Conservation (phyloP, 2,888 invertebrate species). For the Chloroclysta siterata region DNA sequence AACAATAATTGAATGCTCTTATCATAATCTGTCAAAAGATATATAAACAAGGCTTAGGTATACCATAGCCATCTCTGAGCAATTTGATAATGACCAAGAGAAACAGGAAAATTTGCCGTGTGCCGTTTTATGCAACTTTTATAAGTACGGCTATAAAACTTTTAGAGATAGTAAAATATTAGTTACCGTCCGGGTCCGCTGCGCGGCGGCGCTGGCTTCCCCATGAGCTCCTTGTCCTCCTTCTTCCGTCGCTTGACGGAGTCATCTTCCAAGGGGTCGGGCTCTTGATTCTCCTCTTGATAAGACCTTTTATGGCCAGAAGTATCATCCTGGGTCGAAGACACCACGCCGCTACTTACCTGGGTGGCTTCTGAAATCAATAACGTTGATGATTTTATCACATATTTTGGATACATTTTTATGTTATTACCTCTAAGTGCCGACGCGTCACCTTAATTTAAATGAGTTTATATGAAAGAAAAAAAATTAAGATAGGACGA, state of each 20-base stretch:
- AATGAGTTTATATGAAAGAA: conserved; percentile 26
- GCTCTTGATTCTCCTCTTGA: conserved; percentile 82
- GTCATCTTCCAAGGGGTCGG: conserved; percentile 86
- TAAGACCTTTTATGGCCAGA: conserved; percentile 58
- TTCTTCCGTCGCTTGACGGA: conserved; percentile 89
- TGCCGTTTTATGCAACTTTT: no score
- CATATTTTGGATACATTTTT: not conserved
- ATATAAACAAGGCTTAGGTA: no score
- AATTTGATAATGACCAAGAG: no score
- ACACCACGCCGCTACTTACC: conserved; percentile 72
- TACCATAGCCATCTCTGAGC: no score
- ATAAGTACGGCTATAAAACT: no score
- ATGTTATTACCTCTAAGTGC: not conserved
- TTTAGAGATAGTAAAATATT: not conserved
- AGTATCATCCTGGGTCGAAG: conserved; percentile 73
- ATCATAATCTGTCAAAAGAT: no score
- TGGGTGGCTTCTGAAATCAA: conserved; percentile 54
- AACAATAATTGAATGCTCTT: no score
- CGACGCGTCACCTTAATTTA: conserved; percentile 10
- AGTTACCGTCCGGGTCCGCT: conserved; percentile 67
- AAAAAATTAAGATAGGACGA: conserved; percentile 32
- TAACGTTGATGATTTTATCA: not conserved
- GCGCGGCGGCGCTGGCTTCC: conserved; percentile 74
- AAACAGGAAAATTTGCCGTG: no score
- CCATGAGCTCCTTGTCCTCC: conserved; percentile 85